Conservation (phyloP, 2,888 invertebrate species). For the Acrobasis suavella region DNA sequence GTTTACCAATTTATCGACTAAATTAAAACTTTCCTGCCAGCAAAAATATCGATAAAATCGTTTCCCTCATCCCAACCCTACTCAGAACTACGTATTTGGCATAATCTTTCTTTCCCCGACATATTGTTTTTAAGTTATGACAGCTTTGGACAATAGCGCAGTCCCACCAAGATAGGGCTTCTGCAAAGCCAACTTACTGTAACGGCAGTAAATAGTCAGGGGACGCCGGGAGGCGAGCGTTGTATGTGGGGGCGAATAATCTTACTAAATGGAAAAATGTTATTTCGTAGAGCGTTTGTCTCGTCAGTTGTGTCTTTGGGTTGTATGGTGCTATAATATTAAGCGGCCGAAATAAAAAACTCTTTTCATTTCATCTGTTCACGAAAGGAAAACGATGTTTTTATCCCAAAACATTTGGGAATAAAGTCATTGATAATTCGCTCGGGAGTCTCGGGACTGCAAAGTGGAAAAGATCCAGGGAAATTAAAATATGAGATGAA, state of each 20-base stretch:
- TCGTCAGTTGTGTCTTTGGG: neutral
- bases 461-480: no score
- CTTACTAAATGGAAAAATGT: neutral
- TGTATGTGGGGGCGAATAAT: slow-evolving; percentile 1
- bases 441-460: no score
- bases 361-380: no score
- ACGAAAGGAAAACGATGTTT: no score
- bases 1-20: no score
- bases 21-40: neutral
- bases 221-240: slow-evolving; percentile 1
- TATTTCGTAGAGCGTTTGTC: neutral
- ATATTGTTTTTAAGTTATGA: slow-evolving; percentile 74
- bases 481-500: no score
- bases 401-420: no score
- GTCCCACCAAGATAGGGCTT: slow-evolving; percentile 42
- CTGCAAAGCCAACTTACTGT: slow-evolving; percentile 22
- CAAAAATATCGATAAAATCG: slow-evolving; percentile 18
- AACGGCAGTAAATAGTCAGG: neutral
- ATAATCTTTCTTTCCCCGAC: slow-evolving; percentile 46
- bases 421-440: no score
- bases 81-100: slow-evolving; percentile 39
- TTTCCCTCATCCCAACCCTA: slow-evolving; percentile 22
- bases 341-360: neutral
- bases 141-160: slow-evolving; percentile 66
- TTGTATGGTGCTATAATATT: neutral